Conservation (phyloP, 2,797 vertebrate genomes). For the Halcyon badia region DNA sequence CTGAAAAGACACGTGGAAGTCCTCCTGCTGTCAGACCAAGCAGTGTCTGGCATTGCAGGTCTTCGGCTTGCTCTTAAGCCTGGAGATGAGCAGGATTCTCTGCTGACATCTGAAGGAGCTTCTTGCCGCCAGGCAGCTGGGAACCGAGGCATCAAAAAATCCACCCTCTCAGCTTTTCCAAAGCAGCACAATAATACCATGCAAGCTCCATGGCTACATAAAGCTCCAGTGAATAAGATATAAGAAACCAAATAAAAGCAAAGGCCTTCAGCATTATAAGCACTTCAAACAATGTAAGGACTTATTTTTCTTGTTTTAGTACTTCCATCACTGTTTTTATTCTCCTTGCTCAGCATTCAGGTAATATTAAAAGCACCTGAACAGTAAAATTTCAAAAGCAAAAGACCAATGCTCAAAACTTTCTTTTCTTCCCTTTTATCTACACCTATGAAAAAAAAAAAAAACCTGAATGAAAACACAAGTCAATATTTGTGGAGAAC, state of each 20-base stretch:
- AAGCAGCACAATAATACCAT: not conserved
- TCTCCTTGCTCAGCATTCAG: not conserved
- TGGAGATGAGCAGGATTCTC: not conserved
- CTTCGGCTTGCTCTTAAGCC: not conserved
- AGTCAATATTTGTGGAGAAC: not conserved
- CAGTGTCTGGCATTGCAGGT: not conserved
- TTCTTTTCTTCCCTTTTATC: constrained; percentile 1
- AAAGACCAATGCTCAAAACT: not conserved
- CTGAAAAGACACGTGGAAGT: not conserved
- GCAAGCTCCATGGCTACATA: not conserved
- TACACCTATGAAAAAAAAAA: not conserved
- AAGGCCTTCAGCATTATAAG: not conserved
- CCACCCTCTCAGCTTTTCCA: constrained; percentile 3
- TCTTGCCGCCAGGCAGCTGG: not conserved
- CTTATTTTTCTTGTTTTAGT: constrained; percentile 11
- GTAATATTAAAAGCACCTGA: constrained; percentile 46
- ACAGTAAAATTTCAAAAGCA: not conserved
- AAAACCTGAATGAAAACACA: not conserved
- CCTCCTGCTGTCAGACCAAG: not conserved
- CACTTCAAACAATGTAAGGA: not conserved
- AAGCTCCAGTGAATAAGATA: not conserved
- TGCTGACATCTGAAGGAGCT: not conserved
- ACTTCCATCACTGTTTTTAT: constrained; percentile 17
- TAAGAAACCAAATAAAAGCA: constrained; percentile 7
- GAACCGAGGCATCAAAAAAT: not conserved